phyloP scores from a whole-genome alignment of 2,888 invertebrate genomes.

The Crepidodera aurea region DNA sequence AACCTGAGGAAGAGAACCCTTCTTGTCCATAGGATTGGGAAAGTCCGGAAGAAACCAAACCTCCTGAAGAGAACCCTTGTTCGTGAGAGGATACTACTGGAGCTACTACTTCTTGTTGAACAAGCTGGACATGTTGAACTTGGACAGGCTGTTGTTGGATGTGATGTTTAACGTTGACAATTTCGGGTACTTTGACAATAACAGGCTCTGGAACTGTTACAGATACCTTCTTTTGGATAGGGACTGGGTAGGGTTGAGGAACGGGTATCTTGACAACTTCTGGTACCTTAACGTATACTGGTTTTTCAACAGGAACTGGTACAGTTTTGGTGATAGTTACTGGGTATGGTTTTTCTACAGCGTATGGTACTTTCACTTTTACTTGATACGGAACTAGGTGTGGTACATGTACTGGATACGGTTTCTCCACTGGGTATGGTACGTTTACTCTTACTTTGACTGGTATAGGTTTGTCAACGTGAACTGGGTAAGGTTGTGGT shows the following conservation, averaged over 20 bases:
- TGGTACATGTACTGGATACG: conserved; percentile 52
- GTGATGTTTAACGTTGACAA: conserved; percentile 11
- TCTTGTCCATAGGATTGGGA: neutral
- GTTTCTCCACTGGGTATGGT: conserved; percentile 51
- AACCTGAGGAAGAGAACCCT: neutral
- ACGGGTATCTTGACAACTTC: conserved; percentile 47
- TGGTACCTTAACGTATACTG: conserved; percentile 48
- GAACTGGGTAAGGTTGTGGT: conserved; percentile 54
- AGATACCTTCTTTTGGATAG: conserved; percentile 41
- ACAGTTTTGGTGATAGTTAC: conserved; percentile 47
- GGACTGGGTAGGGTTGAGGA: conserved; percentile 47
- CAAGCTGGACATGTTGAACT: neutral
- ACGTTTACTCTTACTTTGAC: conserved; percentile 46
- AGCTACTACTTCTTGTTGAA: conserved; percentile 2
- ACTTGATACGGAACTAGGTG: conserved; percentile 48
- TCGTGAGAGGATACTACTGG: neutral
- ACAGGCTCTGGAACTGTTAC: conserved; percentile 49
- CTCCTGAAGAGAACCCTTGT: neutral
- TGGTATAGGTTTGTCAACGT: conserved; percentile 47
- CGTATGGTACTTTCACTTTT: conserved; percentile 43
- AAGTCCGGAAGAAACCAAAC: neutral
- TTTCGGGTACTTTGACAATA: conserved; percentile 46
- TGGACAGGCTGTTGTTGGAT: neutral
- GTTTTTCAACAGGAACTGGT: conserved; percentile 47
- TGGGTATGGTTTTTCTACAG: conserved; percentile 53